Evolutionary conservation across 2,888 invertebrate species (phyloP).

Genomic region (Drosophila gaucha): DNA sequence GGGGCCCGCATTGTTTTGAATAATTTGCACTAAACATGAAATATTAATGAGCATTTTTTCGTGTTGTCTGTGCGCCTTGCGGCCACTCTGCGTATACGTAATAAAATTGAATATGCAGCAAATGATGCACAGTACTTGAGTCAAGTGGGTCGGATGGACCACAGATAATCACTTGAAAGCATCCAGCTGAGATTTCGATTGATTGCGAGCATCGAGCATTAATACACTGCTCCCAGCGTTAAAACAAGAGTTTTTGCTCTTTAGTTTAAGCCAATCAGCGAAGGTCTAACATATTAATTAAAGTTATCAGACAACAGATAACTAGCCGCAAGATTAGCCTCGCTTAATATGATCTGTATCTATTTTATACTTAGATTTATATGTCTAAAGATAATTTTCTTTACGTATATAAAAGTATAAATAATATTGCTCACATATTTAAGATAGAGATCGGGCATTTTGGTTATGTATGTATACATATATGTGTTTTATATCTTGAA

Average conservation of each 20-base stretch:
- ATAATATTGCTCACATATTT: neutral
- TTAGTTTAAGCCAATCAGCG: neutral
- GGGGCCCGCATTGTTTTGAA: constrained; percentile 73
- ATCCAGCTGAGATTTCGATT: constrained; percentile 50
- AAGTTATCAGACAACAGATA: neutral
- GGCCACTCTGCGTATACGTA: constrained; percentile 66
- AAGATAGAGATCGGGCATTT: neutral
- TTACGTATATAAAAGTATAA: too few species aligned
- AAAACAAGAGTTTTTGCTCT: neutral
- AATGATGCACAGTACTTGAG: constrained; percentile 45
- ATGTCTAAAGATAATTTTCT: neutral
- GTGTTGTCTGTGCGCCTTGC: constrained; percentile 17
- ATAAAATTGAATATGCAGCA: constrained; percentile 77
- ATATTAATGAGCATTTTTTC: constrained; percentile 74
- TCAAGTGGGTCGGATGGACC: constrained; percentile 17
- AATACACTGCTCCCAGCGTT: neutral
- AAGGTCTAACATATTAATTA: neutral
- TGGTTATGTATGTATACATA: neutral
- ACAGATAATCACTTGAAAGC: constrained; percentile 57
- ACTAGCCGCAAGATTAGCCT: neutral
- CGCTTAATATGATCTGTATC: too few species aligned
- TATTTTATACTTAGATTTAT: neutral
- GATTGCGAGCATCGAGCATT: constrained; percentile 15
- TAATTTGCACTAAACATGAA: constrained; percentile 78
- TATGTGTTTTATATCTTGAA: neutral